Evolutionary conservation across 2,797 vertebrate species (phyloP), one percentile per base, ranked within the genome.

Genomic region (Labeo calbasu): DNA sequence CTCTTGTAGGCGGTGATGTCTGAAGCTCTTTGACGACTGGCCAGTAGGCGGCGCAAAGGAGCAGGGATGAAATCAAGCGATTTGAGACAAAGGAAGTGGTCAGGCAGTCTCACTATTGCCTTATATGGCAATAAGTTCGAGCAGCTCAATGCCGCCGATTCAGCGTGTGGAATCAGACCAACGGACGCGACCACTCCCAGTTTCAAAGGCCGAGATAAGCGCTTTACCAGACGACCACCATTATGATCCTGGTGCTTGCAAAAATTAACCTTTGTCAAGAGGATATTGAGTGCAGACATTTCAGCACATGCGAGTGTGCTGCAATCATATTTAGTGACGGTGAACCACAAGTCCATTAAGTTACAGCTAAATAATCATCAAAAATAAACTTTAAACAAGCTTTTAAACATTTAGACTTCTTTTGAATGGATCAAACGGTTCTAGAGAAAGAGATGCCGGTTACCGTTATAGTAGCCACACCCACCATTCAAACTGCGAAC

Each of bases 91-190:
- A 96, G 95, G 94, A 95, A 92, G 93, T 89, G 93, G 92, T 92
- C 92, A 90, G 88, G 85, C 83, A 88, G 91, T 88, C 91, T 90
- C 90, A 86, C 89, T 92, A 95, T 97, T 94, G 92, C 97, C 97
- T 97, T 98, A 98, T 97, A 98, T 96, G 98, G 98, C 91, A 96
- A 98, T 94, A 88, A 92, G 94, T 89, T 90, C 88, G 92, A 89
- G 89, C 88, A 78, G 79, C 81, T 87, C 85, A 55, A 55, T 83
- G 77, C 76, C 40, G 68, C 72, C 55, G 72, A 82, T 86, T 85
- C 83, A 86, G 84, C 88, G 85, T 88, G 89, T 66, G 90, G 89
- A 90, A 89, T 88, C 61, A 72, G 77, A 65, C n/a, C 79, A 71
- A 53, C 59, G 57, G 59, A 36, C 76, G 32, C 77, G 83, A 85